Base-by-base conservation (phyloP, 2,888 invertebrate genomes). In the Volucella zonaria region DNA sequence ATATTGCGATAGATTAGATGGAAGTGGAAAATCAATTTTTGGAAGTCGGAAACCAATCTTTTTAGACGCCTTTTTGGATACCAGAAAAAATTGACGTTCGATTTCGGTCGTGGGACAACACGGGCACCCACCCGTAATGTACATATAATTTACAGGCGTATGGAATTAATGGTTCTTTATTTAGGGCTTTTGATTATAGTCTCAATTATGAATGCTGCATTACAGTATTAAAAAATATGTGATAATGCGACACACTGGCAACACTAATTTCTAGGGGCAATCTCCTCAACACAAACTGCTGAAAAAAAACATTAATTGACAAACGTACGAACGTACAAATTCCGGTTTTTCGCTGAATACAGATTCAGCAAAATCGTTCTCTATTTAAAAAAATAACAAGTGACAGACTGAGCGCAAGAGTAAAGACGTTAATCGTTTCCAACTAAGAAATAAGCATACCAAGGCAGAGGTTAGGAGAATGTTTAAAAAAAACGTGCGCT, bases 181-280 rank as follows among this genome's bases (percentile, higher is more conserved):
- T 18, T n/a, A n/a, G n/a, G n/a, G n/a, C n/a, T n/a, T n/a, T n/a
- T n/a, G n/a, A n/a, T n/a, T n/a, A n/a, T n/a, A n/a, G n/a, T 18
- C 18, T 18, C 18, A 18, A 18, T 18, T 18, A 1, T 18, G 18
- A 18, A 18, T 18, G n/a, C n/a, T n/a, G n/a, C n/a, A n/a, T n/a
- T n/a, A n/a, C n/a, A n/a, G n/a, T n/a, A n/a, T n/a, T 31, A 31
- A 31, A 31, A 31, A 31, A 6, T 31, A 6, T 6, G 6, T 31
- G 31, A 31, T 40, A 3, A 40, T 51, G 18, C 11, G 8, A 12
- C 3, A 9, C 38, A 58, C 0, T 40, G 58, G 58, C 40, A 58
- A 40, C 40, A 58, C 58, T 58, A 10, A 14, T 15, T 58, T 40
- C n/a, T 8, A 58, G 58, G 58, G 58, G 58, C 38, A 58, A 40